Base-by-base conservation (phyloP, 2,797 vertebrate species). In the Silurus aristotelis region DNA sequence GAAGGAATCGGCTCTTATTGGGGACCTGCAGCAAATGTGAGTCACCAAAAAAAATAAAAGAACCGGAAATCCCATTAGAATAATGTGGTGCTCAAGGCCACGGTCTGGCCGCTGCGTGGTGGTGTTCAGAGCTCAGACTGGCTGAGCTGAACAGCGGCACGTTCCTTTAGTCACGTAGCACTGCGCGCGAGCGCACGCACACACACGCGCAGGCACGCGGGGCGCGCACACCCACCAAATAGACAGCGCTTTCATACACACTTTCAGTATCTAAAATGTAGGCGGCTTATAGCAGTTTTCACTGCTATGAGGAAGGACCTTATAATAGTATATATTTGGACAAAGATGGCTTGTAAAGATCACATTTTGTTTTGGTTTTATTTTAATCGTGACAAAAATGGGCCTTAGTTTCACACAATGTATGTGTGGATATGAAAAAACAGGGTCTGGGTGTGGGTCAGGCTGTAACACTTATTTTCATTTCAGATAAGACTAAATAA, bases 121-220 rank as follows among this genome's bases (percentile, higher is more conserved):
- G 79, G 1, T 27, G 8, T 81, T 55, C 0, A 66, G 46, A 22
- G 3, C 43, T 5, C 61, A 80, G 61, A 80, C 77, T n/a, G 38
- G 22, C n/a, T 31, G 1, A 46, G 63, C 25, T 66, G 60, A 64
- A 75, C 48, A 68, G 25, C 87, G 19, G 87, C 92, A 95, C 95
- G 95, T 93, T 95, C 91, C 87, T 89, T 84, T 85, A 71, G 95
- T 95, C 95, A 96, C 95, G 95, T 96, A 96, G 94, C 83, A 90
- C 91, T 89, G 81, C 61, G 70, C 86, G 56, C 85, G 75, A 56
- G 71, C 82, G 55, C 84, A 15, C 38, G 17, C 64, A 46, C 82
- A 48, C 67, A 19, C 64, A 66, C 38, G 5, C 5, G 75, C 67
- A 68, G 61, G 71, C 84, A 55, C n/a, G n/a, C 56, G 55, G 19